Evolutionary conservation across 2,888 invertebrate species (phyloP).

Genomic region (Lasioglossum lativentre): DNA sequence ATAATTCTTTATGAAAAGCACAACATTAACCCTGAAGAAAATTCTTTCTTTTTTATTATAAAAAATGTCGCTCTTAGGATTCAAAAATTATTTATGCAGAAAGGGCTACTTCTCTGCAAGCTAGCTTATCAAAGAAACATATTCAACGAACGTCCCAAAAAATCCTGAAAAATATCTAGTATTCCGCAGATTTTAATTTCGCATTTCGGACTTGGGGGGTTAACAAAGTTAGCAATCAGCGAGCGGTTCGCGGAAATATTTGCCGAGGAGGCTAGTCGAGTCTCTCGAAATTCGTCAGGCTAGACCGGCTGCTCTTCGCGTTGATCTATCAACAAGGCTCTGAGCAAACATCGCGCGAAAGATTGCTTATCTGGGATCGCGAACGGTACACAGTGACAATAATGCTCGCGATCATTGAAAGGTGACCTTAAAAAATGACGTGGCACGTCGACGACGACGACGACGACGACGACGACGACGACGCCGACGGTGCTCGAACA

Average conservation of each 20-base stretch:
- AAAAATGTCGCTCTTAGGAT: neutral
- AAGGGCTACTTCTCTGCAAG: neutral
- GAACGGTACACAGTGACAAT: constrained; percentile 63
- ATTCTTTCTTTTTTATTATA: no score
- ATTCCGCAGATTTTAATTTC: neutral
- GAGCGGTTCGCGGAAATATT: neutral
- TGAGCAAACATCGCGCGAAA: constrained; percentile 70
- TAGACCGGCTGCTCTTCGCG: constrained; percentile 52
- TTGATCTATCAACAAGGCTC: constrained; percentile 65
- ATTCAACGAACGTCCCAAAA: neutral
- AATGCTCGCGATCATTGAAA: constrained; percentile 50
- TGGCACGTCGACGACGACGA: constrained; percentile 37
- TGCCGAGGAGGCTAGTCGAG: neutral
- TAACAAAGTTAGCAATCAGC: neutral
- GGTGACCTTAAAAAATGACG: constrained; percentile 70
- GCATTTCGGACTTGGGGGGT: neutral
- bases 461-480: no score
- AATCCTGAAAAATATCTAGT: neutral
- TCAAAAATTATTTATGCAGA: neutral
- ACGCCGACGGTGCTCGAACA: constrained; percentile 6
- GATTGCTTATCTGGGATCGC: constrained; percentile 75
- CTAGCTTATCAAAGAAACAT: neutral
- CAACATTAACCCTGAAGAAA: no score
- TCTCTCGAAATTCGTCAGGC: constrained; percentile 38
- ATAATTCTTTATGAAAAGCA: no score